Conservation (phyloP, 2,113 vertebrate genomes). For the Cairina moschata region DNA sequence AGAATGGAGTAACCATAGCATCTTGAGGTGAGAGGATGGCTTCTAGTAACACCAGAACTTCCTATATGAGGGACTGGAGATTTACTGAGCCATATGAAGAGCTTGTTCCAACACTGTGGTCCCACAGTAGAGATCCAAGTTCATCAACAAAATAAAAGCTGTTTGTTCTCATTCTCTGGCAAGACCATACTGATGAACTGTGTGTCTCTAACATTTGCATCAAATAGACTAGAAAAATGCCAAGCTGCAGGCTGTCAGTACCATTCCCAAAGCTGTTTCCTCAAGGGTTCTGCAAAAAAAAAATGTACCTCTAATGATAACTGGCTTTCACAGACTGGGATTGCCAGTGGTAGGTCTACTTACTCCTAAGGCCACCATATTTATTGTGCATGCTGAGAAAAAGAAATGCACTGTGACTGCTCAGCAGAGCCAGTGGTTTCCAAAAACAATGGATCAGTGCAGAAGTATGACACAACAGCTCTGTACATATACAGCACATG, state of each 20-base stretch:
- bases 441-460: conserved; percentile 44
- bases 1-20: neutral
- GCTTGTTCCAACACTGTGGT: neutral
- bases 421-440: conserved; percentile 12
- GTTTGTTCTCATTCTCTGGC: neutral
- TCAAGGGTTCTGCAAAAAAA: neutral
- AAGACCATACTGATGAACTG: neutral
- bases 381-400: conserved; percentile 1
- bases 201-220: neutral
- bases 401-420: neutral
- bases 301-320: neutral
- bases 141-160: neutral
- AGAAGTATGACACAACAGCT: conserved; percentile 17
- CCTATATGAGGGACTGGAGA: neutral
- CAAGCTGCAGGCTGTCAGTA: neutral
- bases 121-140: neutral
- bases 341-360: neutral
- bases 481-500: conserved; percentile 13
- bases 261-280: neutral
- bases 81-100: neutral
- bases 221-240: neutral
- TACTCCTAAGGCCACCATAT: neutral
- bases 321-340: neutral
- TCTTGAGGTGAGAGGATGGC: neutral
- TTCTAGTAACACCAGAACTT: neutral